Conservation (phyloP, 2,888 invertebrate species). For the Agonum fuliginosum region DNA sequence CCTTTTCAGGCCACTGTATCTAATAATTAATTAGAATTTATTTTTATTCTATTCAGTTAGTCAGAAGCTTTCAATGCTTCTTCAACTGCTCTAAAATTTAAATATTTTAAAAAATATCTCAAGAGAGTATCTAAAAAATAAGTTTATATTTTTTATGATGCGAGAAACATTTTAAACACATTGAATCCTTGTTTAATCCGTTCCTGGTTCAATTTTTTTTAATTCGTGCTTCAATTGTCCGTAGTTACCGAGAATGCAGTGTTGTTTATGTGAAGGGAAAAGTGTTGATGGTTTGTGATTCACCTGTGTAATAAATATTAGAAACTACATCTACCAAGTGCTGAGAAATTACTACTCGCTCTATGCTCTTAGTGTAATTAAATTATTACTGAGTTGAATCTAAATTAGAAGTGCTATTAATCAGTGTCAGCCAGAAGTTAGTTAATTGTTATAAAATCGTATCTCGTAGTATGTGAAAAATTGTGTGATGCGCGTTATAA, state of each 20-base stretch:
- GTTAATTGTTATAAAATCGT: conserved; percentile 14
- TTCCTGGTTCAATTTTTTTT: too few species aligned
- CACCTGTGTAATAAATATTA: conserved; percentile 49
- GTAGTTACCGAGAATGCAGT: conserved; percentile 11
- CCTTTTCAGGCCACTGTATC: too few species aligned
- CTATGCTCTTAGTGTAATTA: conserved; percentile 12
- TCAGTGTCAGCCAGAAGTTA: conserved; percentile 2
- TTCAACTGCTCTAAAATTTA: too few species aligned
- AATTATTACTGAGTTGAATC: conserved; percentile 41
- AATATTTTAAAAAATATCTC: too few species aligned
- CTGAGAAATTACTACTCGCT: conserved; percentile 19
- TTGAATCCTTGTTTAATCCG: too few species aligned
- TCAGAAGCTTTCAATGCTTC: too few species aligned
- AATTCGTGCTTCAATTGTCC: conserved; percentile 19
- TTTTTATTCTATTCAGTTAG: too few species aligned
- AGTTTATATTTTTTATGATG: too few species aligned
- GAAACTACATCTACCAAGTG: conserved; percentile 40
- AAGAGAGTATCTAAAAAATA: too few species aligned
- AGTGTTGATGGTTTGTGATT: conserved; percentile 40
- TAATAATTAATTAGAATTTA: too few species aligned
- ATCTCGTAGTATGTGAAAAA: background rate
- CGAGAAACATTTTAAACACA: too few species aligned
- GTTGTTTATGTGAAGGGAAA: conserved; percentile 1
- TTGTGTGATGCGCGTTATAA: background rate
- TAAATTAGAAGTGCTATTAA: conserved; percentile 5